Evolutionary conservation across 2,888 invertebrate species (phyloP), one percentile per base, ranked within the genome.

Genomic region (Oxystoma pomonae): DNA sequence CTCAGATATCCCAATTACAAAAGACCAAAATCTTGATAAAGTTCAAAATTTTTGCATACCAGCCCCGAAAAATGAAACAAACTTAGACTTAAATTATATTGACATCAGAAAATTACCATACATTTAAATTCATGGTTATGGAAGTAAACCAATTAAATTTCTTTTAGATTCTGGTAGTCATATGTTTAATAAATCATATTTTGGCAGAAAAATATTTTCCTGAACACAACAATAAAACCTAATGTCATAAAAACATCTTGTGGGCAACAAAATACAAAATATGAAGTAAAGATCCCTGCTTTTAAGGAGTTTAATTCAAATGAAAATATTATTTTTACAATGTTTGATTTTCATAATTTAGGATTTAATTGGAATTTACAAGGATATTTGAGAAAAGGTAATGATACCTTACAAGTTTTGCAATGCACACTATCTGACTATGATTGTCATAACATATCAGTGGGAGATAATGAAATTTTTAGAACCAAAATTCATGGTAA

Each of bases 271-370:
- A 57, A 22, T 20, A 51, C 19, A 1, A n/a, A 21, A 49, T 20
- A 61, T 52, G 53, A 20, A 19, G 55, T 35, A 18, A 55, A 21
- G 17, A 16, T 62, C 12, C 5, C 3, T 7, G 35, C 35, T 35
- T 35, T 62, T 19, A 18, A 18, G 20, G 52, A 62, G 53, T 55
- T 58, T 52, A 58, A 62, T 21, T 58, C 55, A 12, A 49, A 62
- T n/a, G 53, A 62, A 62, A 16, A 18, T 19, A 58, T 62, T 20
- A 50, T 58, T 53, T 35, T 62, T 19, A 21, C 35, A 16, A n/a
- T 68, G 21, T 66, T 59, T 60, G 57, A 65, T 50, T 68, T 65
- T 59, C 66, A 68, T 49, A 49, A 52, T 16, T 55, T 67, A 56
- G 60, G 64, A 22, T 57, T 63, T 16, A 59, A 59, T n/a, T 59